phyloP scores from a whole-genome alignment of 2,888 invertebrate species.

The Stratiomys singularior region DNA sequence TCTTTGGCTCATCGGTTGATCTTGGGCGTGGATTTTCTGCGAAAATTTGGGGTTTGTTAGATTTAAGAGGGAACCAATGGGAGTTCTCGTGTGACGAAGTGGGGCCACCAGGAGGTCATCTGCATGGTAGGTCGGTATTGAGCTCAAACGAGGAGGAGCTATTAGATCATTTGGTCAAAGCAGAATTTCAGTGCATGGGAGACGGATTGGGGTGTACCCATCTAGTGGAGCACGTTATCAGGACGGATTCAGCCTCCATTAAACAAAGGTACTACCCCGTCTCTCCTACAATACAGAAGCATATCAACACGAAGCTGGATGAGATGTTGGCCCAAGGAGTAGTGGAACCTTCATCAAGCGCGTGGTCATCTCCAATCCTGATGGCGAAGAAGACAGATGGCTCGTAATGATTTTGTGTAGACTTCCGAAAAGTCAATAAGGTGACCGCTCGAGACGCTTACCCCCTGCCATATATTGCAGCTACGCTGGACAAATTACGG shows the following conservation, averaged over 20 bases:
- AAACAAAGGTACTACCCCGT: conserved; percentile 13
- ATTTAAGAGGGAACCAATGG: too few relatives aligned
- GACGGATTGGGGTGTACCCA: background rate
- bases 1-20: background rate
- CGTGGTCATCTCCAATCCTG: conserved; percentile 55
- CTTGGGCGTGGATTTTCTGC: background rate
- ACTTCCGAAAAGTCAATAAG: conserved; percentile 54
- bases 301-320: background rate
- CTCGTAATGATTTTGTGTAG: conserved; percentile 53
- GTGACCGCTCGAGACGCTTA: conserved; percentile 55
- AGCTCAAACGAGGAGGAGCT: background rate
- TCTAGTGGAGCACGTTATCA: background rate
- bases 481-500: conserved; percentile 55
- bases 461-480: conserved; percentile 54
- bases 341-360: conserved; percentile 54
- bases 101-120: background rate
- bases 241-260: background rate
- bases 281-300: background rate
- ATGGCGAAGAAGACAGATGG: conserved; percentile 54
- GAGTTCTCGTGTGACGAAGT: too few relatives aligned
- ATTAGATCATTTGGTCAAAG: background rate
- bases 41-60: background rate
- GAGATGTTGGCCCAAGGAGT: conserved; percentile 49
- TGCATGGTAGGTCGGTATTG: background rate
- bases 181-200: background rate